Evolutionary conservation across 2,888 invertebrate genomes (phyloP).

Genomic region (Campoplex capitator): DNA sequence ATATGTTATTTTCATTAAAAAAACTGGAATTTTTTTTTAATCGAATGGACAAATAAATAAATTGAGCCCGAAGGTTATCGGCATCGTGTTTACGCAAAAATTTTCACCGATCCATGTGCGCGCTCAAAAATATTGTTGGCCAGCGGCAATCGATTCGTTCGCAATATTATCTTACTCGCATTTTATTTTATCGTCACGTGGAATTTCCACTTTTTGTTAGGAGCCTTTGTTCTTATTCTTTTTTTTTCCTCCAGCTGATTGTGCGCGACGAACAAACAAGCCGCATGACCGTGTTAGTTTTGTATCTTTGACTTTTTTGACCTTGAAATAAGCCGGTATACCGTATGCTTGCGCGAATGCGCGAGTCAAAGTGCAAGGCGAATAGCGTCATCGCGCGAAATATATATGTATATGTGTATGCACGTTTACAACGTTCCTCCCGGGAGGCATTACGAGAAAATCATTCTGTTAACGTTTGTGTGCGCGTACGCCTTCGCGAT

Average conservation of each 20-base stretch:
- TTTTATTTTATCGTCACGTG: constrained; percentile 5
- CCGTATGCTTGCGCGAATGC: constrained; percentile 61
- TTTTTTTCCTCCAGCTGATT: constrained; percentile 48
- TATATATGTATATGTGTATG: constrained; percentile 12
- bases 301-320: constrained; percentile 67
- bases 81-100: neutral
- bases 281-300: constrained; percentile 50
- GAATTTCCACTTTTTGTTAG: constrained; percentile 5
- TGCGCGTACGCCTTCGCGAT: neutral
- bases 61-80: neutral
- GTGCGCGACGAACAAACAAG: constrained; percentile 58
- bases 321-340: constrained; percentile 67
- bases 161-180: neutral
- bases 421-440: constrained; percentile 28
- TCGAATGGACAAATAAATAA: neutral
- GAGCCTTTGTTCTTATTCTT: constrained; percentile 38
- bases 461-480: constrained; percentile 11
- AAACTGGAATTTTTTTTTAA: neutral
- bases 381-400: constrained; percentile 65
- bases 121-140: neutral
- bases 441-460: constrained; percentile 18
- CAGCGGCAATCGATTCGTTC: neutral
- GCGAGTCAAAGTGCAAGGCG: constrained; percentile 72
- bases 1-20: neutral
- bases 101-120: neutral